Conservation (phyloP, 2,888 invertebrate species). For the Drosophila fungiperda region DNA sequence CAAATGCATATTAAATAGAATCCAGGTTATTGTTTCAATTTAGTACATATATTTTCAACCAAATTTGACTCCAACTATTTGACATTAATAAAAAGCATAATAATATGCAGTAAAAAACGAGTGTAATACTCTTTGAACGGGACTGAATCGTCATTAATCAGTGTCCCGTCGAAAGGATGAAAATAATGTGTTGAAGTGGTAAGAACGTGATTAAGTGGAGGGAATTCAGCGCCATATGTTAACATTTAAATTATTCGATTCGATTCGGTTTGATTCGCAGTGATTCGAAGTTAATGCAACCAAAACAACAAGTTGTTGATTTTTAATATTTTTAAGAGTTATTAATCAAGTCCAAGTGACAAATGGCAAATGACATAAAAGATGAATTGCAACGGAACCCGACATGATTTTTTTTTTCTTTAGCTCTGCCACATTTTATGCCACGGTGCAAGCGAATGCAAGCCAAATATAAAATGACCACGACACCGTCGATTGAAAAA, state of each 20-base stretch:
- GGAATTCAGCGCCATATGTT: slow-evolving; percentile 58
- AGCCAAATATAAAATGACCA: slow-evolving; percentile 15
- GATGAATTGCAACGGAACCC: slow-evolving; percentile 1
- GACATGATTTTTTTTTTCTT: not conserved
- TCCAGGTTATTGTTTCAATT: not conserved
- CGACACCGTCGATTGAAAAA: slow-evolving; percentile 20
- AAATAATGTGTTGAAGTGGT: slow-evolving; percentile 40
- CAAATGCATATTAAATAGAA: rapidly evolving
- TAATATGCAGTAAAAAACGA: not conserved
- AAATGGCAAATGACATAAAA: slow-evolving; percentile 11
- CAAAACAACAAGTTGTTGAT: slow-evolving; percentile 39
- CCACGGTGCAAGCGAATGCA: slow-evolving; percentile 22
- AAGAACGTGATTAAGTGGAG: slow-evolving; percentile 74
- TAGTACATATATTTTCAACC: not conserved
- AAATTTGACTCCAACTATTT: not conserved
- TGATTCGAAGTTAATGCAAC: slow-evolving; percentile 18
- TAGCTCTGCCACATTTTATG: not conserved
- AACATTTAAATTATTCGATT: slow-evolving; percentile 73
- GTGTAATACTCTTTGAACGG: not conserved
- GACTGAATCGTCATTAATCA: slow-evolving; percentile 50
- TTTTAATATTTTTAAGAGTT: slow-evolving; percentile 70
- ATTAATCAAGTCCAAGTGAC: slow-evolving; percentile 48
- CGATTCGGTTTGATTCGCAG: slow-evolving; percentile 4
- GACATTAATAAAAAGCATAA: not conserved
- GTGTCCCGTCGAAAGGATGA: slow-evolving; percentile 19